A percentile compares a stretch with the other conserved stretches of the same genome.
These are phyloP conservation scores for Muntiacus reevesi DNA, from an alignment of 2,113 vertebrate genomes.

Conservation along the genomic window DNA sequence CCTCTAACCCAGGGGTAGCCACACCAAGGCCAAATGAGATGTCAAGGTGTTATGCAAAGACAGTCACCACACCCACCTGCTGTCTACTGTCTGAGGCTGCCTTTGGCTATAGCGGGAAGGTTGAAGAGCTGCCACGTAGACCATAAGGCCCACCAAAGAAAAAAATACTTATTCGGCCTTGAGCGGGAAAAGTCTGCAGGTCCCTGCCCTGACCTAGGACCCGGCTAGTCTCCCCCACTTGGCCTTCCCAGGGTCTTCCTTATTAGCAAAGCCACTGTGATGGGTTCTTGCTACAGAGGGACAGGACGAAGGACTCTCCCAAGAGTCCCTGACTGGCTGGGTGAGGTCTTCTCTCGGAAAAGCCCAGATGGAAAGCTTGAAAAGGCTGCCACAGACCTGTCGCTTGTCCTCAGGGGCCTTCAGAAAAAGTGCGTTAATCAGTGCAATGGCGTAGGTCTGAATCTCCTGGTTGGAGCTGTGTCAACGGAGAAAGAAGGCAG, in stretches of 20 bases:
- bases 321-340: background rate
- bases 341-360: background rate
- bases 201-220: background rate
- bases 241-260: background rate
- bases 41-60: background rate
- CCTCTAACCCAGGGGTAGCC: background rate
- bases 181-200: background rate
- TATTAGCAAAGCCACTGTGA: background rate
- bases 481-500: slow-evolving; percentile 38
- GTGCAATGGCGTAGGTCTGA: slow-evolving; percentile 97
- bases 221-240: background rate
- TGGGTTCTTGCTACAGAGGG: background rate
- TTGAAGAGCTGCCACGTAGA: background rate
- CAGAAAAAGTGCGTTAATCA: slow-evolving; percentile 98
- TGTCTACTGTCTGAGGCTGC: background rate
- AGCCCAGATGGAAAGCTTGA: slow-evolving; percentile 19
- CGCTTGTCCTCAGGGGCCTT: slow-evolving; percentile 97
- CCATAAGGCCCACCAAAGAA: background rate
- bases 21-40: background rate
- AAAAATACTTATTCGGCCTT: background rate
- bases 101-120: background rate
- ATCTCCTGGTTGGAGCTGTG: slow-evolving; percentile 99
- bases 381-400: slow-evolving; percentile 87
- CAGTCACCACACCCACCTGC: background rate
- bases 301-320: background rate